Conservation (phyloP, 2,113 vertebrate genomes). For the Protomyctophum bolini region DNA sequence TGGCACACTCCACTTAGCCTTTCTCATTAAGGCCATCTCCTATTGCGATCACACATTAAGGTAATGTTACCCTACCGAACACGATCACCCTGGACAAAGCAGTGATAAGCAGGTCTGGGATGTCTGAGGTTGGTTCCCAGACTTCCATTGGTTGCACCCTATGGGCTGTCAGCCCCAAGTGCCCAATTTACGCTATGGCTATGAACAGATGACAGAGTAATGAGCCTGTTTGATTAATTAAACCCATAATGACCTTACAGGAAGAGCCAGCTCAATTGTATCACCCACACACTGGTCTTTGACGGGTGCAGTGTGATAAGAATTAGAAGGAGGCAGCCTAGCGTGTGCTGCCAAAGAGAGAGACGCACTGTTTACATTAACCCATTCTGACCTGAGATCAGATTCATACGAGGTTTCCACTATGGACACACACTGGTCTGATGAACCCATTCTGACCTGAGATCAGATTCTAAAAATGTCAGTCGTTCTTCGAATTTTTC, state of each 20-base stretch:
- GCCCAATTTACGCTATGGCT: constrained; percentile 22
- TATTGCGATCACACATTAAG: not conserved
- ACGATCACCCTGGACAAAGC: constrained; percentile 20
- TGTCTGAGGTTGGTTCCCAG: constrained; percentile 29
- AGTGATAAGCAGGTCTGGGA: constrained; percentile 23
- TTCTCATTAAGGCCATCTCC: not conserved
- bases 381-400: too few relatives aligned
- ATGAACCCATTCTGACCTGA: too few relatives aligned
- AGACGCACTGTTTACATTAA: constrained; percentile 52
- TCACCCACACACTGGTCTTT: constrained; percentile 49
- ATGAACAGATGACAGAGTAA: constrained; percentile 54
- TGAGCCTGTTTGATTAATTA: constrained; percentile 56
- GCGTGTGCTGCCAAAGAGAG: constrained; percentile 18
- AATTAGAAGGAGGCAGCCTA: constrained; percentile 47
- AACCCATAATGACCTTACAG: constrained; percentile 62
- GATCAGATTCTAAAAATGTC: too few relatives aligned
- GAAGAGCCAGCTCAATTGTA: constrained; percentile 62
- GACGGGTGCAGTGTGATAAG: constrained; percentile 67
- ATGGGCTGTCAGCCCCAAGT: not conserved
- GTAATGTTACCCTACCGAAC: not conserved
- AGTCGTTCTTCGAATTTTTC: too few relatives aligned
- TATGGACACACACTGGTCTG: too few relatives aligned
- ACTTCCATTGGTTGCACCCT: constrained; percentile 29
- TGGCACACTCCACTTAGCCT: not conserved
- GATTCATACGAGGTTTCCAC: too few relatives aligned